Percentiles rank a stretch among this genome's conserved stretches.
These are phyloP conservation scores for Metallyticus violacea DNA, from an alignment of 2,888 invertebrate genomes.

Conservation along the genomic window DNA sequence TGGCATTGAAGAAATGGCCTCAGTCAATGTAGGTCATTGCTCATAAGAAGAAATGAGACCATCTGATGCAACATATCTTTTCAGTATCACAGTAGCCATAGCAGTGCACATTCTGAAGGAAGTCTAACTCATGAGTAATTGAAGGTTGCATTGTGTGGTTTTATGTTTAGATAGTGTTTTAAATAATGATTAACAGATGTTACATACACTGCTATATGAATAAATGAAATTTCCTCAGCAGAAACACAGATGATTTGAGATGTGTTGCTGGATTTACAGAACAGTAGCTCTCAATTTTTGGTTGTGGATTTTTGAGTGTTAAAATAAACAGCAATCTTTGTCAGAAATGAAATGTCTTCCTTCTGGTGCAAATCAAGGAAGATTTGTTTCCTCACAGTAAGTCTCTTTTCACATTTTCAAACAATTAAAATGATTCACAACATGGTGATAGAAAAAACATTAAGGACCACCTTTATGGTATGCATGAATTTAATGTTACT, in stretches of 20 bases:
- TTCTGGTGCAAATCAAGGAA: not conserved
- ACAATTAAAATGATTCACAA: not conserved
- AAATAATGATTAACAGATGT: not conserved
- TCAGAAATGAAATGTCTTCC: not conserved
- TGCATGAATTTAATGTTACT: not conserved
- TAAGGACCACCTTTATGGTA: not conserved
- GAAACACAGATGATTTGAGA: not conserved
- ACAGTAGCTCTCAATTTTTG: too few species aligned
- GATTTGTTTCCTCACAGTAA: not conserved
- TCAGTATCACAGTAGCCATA: too few species aligned
- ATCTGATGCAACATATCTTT: too few species aligned
- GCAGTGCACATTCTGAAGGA: not conserved
- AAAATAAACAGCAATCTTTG: too few species aligned
- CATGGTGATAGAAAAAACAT: not conserved
- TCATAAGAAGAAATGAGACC: too few species aligned
- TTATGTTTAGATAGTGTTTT: not conserved
- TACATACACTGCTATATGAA: not conserved
- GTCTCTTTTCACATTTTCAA: too few species aligned
- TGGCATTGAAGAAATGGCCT: too few species aligned
- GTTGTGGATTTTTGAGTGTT: not conserved
- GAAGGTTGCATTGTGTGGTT: too few species aligned
- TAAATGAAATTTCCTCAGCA: too few species aligned
- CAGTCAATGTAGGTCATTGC: too few species aligned
- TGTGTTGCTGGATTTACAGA: not conserved
- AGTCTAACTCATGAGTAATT: not conserved